These are phyloP conservation scores for Eristalinus aeneus DNA, from an alignment of 2,888 invertebrate genomes.

Conservation along the genomic window DNA sequence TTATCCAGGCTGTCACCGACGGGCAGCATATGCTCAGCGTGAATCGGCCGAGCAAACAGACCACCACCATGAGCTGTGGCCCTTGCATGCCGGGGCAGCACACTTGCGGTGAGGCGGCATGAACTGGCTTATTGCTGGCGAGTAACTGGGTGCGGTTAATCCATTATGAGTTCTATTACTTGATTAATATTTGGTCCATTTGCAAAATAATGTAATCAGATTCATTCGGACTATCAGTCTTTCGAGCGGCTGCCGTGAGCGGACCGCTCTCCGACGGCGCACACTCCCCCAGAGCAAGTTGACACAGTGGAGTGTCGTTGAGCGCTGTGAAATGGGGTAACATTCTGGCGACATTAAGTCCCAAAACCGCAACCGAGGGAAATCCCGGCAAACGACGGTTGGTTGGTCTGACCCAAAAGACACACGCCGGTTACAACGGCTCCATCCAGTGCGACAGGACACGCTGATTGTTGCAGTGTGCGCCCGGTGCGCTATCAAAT, in stretches of 20 bases:
- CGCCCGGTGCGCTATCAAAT: slow-evolving; percentile 34
- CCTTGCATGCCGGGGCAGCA: not conserved
- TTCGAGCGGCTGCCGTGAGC: not conserved
- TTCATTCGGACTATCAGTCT: slow-evolving; percentile 27
- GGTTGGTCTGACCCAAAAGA: slow-evolving; percentile 2
- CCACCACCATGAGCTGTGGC: not conserved
- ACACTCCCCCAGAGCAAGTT: slow-evolving; percentile 16
- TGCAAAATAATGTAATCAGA: slow-evolving; percentile 58
- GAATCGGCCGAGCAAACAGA: not conserved
- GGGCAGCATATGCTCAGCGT: not conserved
- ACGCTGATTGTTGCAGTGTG: not conserved
- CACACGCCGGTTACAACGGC: slow-evolving; percentile 11
- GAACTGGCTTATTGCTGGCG: slow-evolving; percentile 24
- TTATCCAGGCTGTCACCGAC: not conserved
- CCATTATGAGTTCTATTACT: slow-evolving; percentile 59
- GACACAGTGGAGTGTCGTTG: not conserved
- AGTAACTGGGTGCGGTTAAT: slow-evolving; percentile 51
- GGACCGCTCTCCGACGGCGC: not conserved
- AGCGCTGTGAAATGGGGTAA: not conserved
- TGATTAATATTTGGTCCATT: slow-evolving; percentile 65
- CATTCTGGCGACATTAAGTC: slow-evolving; percentile 51
- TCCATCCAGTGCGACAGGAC: not conserved
- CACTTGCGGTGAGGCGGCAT: not conserved
- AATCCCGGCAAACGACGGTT: slow-evolving; percentile 58
- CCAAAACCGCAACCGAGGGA: slow-evolving; percentile 47